Base-by-base conservation (phyloP, 2,113 vertebrate genomes). In the Sinocyclocheilus maitianheensis region DNA sequence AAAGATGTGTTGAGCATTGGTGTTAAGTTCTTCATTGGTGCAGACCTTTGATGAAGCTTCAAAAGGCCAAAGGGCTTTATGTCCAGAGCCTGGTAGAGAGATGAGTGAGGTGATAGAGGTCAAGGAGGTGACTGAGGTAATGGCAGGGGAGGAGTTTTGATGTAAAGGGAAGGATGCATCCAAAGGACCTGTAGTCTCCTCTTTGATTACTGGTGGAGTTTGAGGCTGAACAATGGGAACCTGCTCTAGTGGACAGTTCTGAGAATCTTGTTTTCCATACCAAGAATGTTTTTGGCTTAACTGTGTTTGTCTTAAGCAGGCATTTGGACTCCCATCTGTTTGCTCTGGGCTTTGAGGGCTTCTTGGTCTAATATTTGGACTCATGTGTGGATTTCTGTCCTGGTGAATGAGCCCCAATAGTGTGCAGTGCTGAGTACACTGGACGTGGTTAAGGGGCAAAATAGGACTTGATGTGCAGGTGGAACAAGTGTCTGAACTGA, bases 401-500 rank as follows among this genome's bases (percentile, higher is more conserved):
- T 89, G 81, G 16, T 94, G 94, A 0, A 90, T 93, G 84, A 89
- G 22, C 93, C 60, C 85, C 63, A 84, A 77, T 69, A 24, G 16
- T 81, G 83, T 87, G 67, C 62, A 77, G 85, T 88, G 65, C 69
- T 88, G 90, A 80, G 83, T 86, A 91, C 91, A 94, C 0, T 86
- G 83, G 22, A 62, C 77, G 18, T 74, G 10, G 46, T 46, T 46
- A 46, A 11, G 79, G 62, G 84, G 85, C 65, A 88, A 89, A 18
- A 89, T 95, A 0, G 92, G 85, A 0, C 94, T 92, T 1, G 96
- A 96, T 0, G 96, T 96, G 90, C 95, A 95, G 65, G 96, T 97
- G 65, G 96, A 97, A 84, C 96, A 97, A 24, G 96, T 97, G 55
- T 97, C 96, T 40, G 94, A 91, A 69, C 95, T 96, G 77, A 95